These are phyloP conservation scores for Euplexia lucipara DNA, from an alignment of 2,888 invertebrate species.

Conservation along the genomic window DNA sequence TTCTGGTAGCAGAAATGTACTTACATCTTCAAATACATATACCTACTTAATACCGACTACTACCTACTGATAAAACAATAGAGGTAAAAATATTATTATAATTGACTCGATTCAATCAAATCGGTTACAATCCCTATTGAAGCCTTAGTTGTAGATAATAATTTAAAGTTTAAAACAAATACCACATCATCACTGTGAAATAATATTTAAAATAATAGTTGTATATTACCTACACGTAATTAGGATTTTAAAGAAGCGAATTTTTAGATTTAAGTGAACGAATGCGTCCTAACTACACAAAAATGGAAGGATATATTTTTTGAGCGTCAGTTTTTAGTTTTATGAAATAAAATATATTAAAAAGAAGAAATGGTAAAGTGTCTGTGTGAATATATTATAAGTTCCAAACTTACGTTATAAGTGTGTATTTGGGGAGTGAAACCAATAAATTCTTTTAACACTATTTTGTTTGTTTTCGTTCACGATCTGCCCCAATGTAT, in stretches of 20 bases:
- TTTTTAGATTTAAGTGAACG: slow-evolving; percentile 36
- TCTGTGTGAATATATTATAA: slow-evolving; percentile 53
- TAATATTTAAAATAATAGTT: slow-evolving; percentile 66
- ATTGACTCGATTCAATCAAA: slow-evolving; percentile 9
- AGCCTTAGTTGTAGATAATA: slow-evolving; percentile 52
- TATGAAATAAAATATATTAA: slow-evolving; percentile 44
- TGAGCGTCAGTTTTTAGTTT: slow-evolving; percentile 32
- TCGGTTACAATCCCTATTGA: slow-evolving; percentile 23
- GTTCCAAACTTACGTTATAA: slow-evolving; percentile 45
- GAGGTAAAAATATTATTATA: slow-evolving; percentile 4
- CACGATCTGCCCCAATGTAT: not conserved
- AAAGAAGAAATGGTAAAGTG: slow-evolving; percentile 33
- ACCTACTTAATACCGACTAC: slow-evolving; percentile 10
- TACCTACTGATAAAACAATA: slow-evolving; percentile 18
- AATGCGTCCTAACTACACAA: slow-evolving; percentile 16
- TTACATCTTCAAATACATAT: no score
- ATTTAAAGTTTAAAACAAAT: slow-evolving; percentile 57
- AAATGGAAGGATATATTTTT: slow-evolving; percentile 29
- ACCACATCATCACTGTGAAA: slow-evolving; percentile 85
- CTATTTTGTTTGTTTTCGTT: slow-evolving; percentile 17
- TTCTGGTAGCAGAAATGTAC: not conserved
- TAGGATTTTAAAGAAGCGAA: slow-evolving; percentile 35
- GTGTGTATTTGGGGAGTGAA: slow-evolving; percentile 51
- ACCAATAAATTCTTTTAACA: slow-evolving; percentile 65
- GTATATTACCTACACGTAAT: slow-evolving; percentile 50